Evolutionary conservation across 2,888 invertebrate genomes (phyloP).

Genomic region (Romanomermis culicivorax): DNA sequence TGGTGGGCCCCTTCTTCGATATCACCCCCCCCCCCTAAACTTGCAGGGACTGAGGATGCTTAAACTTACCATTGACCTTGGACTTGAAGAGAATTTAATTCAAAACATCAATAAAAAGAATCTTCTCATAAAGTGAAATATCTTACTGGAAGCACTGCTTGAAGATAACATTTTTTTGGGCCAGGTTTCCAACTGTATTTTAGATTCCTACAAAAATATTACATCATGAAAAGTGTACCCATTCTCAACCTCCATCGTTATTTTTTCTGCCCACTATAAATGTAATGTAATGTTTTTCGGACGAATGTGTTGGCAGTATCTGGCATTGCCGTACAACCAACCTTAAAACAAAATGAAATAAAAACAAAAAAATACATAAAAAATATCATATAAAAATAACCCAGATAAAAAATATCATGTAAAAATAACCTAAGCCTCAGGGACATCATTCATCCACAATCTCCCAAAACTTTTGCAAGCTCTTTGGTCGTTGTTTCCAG

Average conservation of each 20-base stretch:
- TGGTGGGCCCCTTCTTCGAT: neutral
- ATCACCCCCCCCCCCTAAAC: constrained; percentile 6
- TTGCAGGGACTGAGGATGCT: neutral
- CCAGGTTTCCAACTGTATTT: neutral
- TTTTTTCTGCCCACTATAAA: neutral
- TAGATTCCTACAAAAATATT: neutral
- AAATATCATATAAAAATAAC: too few species aligned
- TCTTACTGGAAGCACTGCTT: neutral
- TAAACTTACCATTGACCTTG: neutral
- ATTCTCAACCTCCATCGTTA: neutral
- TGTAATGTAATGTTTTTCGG: neutral
- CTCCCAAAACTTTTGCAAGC: too few species aligned
- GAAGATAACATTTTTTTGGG: neutral
- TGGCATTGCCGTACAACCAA: neutral
- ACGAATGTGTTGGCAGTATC: neutral
- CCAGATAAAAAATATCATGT: too few species aligned
- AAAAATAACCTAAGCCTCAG: too few species aligned
- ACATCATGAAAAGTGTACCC: neutral
- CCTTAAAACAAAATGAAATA: too few species aligned
- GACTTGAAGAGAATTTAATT: too few species aligned
- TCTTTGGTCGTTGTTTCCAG: too few species aligned
- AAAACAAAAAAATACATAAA: too few species aligned
- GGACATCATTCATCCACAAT: too few species aligned
- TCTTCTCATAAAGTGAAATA: too few species aligned
- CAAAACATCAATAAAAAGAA: too few species aligned